Conservation (phyloP, 2,797 vertebrate species). For the Melopsittacus undulatus region DNA sequence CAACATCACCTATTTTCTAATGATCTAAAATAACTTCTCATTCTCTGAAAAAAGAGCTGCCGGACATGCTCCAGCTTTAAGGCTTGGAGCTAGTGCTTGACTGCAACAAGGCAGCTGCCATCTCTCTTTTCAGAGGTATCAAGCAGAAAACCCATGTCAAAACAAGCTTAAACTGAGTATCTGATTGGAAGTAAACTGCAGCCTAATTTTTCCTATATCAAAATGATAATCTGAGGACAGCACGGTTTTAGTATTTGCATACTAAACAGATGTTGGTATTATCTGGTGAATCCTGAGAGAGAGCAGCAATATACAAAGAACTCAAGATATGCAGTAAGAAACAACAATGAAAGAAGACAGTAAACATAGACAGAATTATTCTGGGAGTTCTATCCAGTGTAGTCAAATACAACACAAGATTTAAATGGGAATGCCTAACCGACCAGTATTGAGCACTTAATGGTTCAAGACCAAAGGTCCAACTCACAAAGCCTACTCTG, state of each 20-base stretch:
- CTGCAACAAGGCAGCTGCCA: neutral
- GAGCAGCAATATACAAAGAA: neutral
- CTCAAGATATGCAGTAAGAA: neutral
- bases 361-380: constrained; percentile 15
- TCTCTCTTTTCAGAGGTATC: neutral
- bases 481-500: neutral
- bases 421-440: neutral
- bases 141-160: neutral
- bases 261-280: constrained; percentile 33
- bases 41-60: neutral
- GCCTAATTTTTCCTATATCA: neutral
- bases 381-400: neutral
- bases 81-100: neutral
- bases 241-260: neutral
- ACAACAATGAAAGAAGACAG: neutral
- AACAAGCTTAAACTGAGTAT: neutral
- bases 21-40: neutral
- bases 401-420: neutral
- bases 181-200: neutral
- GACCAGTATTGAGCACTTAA: neutral
- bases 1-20: neutral
- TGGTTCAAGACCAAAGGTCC: neutral
- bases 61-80: neutral
- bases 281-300: constrained; percentile 14
- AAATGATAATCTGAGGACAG: neutral